phyloP scores from a whole-genome alignment of 2,113 vertebrate genomes.

The Cyanistes caeruleus region DNA sequence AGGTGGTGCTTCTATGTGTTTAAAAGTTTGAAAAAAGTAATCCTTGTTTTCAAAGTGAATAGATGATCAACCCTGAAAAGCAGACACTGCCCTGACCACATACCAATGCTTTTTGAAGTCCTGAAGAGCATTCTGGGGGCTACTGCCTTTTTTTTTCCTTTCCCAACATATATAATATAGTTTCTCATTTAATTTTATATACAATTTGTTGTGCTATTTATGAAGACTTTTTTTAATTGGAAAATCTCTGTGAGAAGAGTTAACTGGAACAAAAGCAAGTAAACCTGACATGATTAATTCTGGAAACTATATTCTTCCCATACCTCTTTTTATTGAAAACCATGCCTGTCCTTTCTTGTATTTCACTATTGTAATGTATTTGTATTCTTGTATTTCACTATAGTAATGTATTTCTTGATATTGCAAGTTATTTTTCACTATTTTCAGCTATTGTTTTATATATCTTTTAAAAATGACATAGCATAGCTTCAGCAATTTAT shows the following conservation, averaged over 20 bases:
- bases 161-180: background rate
- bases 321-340: background rate
- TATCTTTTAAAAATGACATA: background rate
- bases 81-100: background rate
- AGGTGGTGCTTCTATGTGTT: background rate
- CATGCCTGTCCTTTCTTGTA: background rate
- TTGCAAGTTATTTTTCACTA: background rate
- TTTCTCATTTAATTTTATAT: background rate
- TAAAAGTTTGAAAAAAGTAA: background rate
- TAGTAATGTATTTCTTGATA: background rate
- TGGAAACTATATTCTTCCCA: background rate
- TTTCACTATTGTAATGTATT: background rate
- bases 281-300: background rate
- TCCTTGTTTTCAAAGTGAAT: background rate
- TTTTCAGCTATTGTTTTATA: background rate
- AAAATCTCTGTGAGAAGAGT: background rate
- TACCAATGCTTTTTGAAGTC: background rate
- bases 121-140: background rate
- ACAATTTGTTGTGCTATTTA: background rate
- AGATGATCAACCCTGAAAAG: background rate
- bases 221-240: background rate
- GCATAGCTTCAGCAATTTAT: background rate
- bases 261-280: background rate
- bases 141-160: too few species aligned
- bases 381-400: background rate